Conservation (phyloP, 2,888 invertebrate species). For the Amblyteles armatorius region DNA sequence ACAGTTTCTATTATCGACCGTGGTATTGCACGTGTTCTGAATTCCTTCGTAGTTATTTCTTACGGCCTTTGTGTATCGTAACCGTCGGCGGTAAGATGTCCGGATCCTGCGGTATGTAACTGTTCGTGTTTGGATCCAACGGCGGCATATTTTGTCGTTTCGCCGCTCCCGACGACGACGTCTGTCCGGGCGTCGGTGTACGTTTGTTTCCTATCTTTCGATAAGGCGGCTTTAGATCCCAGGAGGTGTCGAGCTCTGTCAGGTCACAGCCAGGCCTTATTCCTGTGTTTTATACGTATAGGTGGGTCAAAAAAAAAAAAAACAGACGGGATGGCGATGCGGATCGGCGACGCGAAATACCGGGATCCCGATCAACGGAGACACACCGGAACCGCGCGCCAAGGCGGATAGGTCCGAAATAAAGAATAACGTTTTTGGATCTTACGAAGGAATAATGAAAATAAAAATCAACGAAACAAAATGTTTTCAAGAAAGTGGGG, state of each 20-base stretch:
- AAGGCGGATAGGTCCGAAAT: slow-evolving; percentile 70
- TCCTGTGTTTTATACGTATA: slow-evolving; percentile 83
- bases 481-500: slow-evolving; percentile 11
- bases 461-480: slow-evolving; percentile 51
- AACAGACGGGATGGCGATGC: slow-evolving; percentile 79
- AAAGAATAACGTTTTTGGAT: slow-evolving; percentile 61
- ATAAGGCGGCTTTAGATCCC: slow-evolving; percentile 85
- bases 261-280: slow-evolving; percentile 95
- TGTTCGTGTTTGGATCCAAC: slow-evolving; percentile 86
- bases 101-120: slow-evolving; percentile 86
- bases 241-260: slow-evolving; percentile 90
- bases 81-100: slow-evolving; percentile 87
- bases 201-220: slow-evolving; percentile 82
- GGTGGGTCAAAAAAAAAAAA: slow-evolving; percentile 79
- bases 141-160: slow-evolving; percentile 83
- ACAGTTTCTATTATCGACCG: too few relatives aligned
- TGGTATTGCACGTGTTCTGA: background rate
- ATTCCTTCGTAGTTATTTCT: slow-evolving; percentile 63
- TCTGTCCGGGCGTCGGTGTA: slow-evolving; percentile 79
- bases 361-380: slow-evolving; percentile 25
- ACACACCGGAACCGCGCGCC: slow-evolving; percentile 53
- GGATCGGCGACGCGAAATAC: slow-evolving; percentile 60
- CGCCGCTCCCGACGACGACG: slow-evolving; percentile 71
- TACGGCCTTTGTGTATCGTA: slow-evolving; percentile 86
- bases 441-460: slow-evolving; percentile 40